Evolutionary conservation across 2,888 invertebrate species (phyloP).

Genomic region (Sericinus montela): DNA sequence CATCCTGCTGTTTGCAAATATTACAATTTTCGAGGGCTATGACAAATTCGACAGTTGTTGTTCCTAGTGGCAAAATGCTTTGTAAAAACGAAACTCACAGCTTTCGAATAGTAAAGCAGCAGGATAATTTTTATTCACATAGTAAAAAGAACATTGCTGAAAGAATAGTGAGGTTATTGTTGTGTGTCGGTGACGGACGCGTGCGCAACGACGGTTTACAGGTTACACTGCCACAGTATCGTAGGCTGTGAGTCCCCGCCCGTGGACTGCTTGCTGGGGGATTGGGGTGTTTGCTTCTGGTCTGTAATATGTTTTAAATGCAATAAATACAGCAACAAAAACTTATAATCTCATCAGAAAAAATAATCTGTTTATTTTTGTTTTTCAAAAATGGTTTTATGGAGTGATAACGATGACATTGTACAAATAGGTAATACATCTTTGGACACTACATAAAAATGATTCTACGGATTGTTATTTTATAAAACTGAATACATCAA

Average conservation of each 20-base stretch:
- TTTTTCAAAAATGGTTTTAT: too few relatives aligned
- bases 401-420: too few relatives aligned
- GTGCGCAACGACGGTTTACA: constrained; percentile 79
- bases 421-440: too few relatives aligned
- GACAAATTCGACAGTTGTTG: constrained; percentile 18
- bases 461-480: too few relatives aligned
- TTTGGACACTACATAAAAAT: too few relatives aligned
- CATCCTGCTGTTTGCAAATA: constrained; percentile 47
- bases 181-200: constrained; percentile 18
- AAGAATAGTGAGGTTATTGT: constrained; percentile 1
- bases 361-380: too few relatives aligned
- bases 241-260: constrained; percentile 97
- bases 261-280: constrained; percentile 86
- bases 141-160: constrained; percentile 13
- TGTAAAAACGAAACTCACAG: constrained; percentile 27
- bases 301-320: constrained; percentile 76
- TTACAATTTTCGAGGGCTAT: constrained; percentile 29
- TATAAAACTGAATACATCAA: too few relatives aligned
- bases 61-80: constrained; percentile 32
- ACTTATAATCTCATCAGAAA: background rate
- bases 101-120: constrained; percentile 22
- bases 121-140: constrained; percentile 20
- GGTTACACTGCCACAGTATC: constrained; percentile 99
- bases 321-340: background rate
- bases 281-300: constrained; percentile 91